Percentiles rank a stretch among this genome's conserved stretches.
Conservation (phyloP, 2,888 invertebrate species). For the Cantharis flavilabris region DNA sequence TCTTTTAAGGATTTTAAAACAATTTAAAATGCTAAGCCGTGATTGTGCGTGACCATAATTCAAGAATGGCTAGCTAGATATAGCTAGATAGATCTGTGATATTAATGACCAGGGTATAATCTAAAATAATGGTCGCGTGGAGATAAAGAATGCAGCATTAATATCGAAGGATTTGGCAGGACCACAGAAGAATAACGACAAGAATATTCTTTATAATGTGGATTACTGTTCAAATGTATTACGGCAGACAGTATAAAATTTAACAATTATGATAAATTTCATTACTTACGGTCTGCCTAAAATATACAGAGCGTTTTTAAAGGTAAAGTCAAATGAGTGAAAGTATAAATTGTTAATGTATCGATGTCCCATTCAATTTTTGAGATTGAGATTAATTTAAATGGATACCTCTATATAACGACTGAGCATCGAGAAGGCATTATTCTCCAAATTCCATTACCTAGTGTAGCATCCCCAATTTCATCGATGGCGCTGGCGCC, state of each 20-base stretch:
- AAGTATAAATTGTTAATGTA: background rate
- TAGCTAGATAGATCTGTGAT: conserved; percentile 16
- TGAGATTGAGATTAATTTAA: background rate
- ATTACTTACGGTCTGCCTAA: background rate
- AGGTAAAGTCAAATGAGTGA: background rate
- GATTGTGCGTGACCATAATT: conserved; percentile 36
- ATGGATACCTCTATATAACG: background rate
- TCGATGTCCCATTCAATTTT: background rate
- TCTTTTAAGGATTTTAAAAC: background rate
- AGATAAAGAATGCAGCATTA: conserved; percentile 39
- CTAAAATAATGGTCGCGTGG: conserved; percentile 39
- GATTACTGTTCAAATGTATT: conserved; percentile 25
- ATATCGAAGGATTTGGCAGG: conserved; percentile 38
- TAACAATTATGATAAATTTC: background rate
- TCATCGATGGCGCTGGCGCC: too few species aligned
- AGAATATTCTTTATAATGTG: conserved; percentile 31
- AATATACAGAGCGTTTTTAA: background rate
- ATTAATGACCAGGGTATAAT: conserved; percentile 38
- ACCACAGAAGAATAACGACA: conserved; percentile 33
- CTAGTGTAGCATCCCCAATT: too few species aligned
- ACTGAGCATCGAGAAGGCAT: background rate
- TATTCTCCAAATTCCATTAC: background rate
- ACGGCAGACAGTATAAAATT: conserved; percentile 11
- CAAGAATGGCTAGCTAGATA: conserved; percentile 25
- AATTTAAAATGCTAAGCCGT: conserved; percentile 22